A percentile compares a stretch with the other conserved stretches of the same genome.
Conservation (phyloP, 2,797 vertebrate genomes). For the Limosa lapponica region DNA sequence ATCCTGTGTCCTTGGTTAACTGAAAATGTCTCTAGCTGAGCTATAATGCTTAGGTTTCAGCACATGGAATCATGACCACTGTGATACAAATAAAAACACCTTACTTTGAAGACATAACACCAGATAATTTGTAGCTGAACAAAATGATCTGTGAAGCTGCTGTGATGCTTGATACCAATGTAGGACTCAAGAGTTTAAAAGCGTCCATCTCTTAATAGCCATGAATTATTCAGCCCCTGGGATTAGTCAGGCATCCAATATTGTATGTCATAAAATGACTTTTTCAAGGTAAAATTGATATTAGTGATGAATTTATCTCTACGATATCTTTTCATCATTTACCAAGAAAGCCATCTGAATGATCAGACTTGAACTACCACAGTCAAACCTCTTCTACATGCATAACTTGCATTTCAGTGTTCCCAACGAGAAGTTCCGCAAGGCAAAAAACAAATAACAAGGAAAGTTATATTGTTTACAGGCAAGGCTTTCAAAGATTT, state of each 20-base stretch:
- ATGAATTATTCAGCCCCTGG: slow-evolving; percentile 38
- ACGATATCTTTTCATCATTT: slow-evolving; percentile 4
- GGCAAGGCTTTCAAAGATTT: neutral
- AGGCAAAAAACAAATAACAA: neutral
- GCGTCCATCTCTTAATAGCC: neutral
- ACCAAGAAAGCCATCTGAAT: neutral
- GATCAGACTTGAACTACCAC: neutral
- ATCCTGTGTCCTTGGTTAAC: neutral
- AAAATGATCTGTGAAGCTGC: neutral
- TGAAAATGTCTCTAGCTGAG: neutral
- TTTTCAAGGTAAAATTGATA: neutral
- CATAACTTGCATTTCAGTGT: neutral
- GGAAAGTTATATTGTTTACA: neutral
- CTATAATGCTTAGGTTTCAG: neutral
- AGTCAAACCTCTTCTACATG: neutral
- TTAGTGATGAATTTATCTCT: neutral
- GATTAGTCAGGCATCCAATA: slow-evolving; percentile 14
- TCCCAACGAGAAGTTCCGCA: neutral
- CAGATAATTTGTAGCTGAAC: neutral
- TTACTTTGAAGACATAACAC: neutral
- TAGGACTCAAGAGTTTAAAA: neutral
- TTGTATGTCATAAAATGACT: slow-evolving; percentile 1
- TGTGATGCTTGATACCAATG: neutral
- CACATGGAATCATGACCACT: neutral
- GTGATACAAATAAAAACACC: neutral